Evolutionary conservation across 2,797 vertebrate genomes (phyloP), one percentile per base, ranked within the genome.

Genomic region (Tenualosa ilisha): DNA sequence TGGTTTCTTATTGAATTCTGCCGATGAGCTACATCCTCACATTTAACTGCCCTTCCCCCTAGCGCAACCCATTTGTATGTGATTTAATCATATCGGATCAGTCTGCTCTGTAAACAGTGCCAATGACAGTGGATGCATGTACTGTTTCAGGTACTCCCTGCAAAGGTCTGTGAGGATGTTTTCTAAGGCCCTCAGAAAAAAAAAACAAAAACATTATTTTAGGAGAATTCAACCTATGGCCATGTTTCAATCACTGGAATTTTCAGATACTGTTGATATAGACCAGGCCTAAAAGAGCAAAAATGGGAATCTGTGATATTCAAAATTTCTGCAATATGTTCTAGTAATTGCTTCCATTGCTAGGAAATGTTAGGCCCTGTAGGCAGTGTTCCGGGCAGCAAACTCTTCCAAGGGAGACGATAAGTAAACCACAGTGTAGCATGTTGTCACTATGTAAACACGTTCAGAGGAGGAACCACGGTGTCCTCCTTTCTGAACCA

Each of bases 371-470:
- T 56, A 22, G 54, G 20, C 54, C 54, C 54, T 56, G 3, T 20
- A 20, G 54, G 54, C 54, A 79, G 72, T 79, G 17, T 79, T 79
- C 26, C 37, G 12, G 7, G 15, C 15, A 72, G 26, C 15, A 2
- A 22, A 79, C 72, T 37, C 37, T 22, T 22, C 20, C 82, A 79
- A 84, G 26, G 26, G 54, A 72, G 81, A n/a, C 81, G 81, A 83
- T 83, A 49, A 85, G 22, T 81, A 50, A 82, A 50, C 31, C 54
- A 24, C 84, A 81, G 84, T 75, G 43, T 83, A 85, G n/a, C 22
- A 84, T 24, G 43, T 59, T 61, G 63, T 46, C 50, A 86, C 61
- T 85, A 89, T 83, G 88, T 90, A 93, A 93, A 92, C 90, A 90
- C 7, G 49, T 4, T 79, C 6, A 46, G 17, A 37, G 72, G 72